Evolutionary conservation across 1,140 invertebrate genomes (phyloP).

Genomic region (Pseudachorutes palmiensis): DNA sequence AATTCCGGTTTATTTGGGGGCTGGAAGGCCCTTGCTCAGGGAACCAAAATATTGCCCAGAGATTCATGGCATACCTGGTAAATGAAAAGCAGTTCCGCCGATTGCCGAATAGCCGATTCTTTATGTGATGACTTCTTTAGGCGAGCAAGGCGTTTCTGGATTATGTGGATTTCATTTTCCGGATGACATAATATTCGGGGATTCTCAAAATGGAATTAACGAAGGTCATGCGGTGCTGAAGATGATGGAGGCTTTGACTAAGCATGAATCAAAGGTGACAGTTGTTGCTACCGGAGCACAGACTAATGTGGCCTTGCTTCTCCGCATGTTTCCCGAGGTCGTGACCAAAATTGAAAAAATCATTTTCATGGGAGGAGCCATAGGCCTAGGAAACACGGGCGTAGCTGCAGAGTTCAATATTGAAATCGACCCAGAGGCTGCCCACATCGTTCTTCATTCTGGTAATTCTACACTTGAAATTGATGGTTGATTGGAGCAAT

Average conservation of each 20-base stretch:
- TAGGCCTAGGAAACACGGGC: conserved; percentile 58
- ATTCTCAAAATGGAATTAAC: background rate
- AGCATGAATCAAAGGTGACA: conserved; percentile 46
- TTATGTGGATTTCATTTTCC: conserved; percentile 30
- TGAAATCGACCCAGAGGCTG: conserved; percentile 65
- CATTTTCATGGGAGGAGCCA: conserved; percentile 70
- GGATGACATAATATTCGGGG: conserved; percentile 19
- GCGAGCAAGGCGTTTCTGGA: conserved; percentile 23
- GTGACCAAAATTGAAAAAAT: conserved; percentile 53
- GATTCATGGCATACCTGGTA: conserved; percentile 19
- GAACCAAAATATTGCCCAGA: conserved; percentile 24
- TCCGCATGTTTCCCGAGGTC: conserved; percentile 58
- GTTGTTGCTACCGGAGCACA: conserved; percentile 62
- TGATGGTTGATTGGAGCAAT: conserved; percentile 15
- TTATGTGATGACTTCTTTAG: conserved; percentile 7
- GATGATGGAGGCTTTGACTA: conserved; percentile 11
- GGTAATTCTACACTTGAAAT: conserved; percentile 46
- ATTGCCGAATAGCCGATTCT: too few species aligned
- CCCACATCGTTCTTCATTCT: conserved; percentile 56
- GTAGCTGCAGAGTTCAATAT: conserved; percentile 72
- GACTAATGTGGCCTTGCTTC: conserved; percentile 65
- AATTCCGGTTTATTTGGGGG: conserved; percentile 16
- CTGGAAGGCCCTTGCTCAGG: conserved; percentile 14
- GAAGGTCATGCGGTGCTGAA: conserved; percentile 14
- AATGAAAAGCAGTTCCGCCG: background rate